Conservation (phyloP, 2,113 vertebrate genomes). For the Mesembrinibis cayennensis region DNA sequence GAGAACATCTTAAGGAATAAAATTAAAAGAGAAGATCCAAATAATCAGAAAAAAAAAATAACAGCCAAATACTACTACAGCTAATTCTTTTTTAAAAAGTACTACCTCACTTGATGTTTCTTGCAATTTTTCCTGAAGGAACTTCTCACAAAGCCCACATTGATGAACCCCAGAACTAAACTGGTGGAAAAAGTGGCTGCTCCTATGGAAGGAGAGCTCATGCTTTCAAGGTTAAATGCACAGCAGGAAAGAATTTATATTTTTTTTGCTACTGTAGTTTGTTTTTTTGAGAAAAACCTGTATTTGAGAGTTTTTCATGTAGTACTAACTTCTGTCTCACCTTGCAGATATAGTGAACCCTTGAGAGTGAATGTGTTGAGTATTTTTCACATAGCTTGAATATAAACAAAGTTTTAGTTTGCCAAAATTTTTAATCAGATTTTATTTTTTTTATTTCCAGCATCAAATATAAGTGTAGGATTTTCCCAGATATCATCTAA, state of each 20-base stretch:
- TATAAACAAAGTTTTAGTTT: not conserved
- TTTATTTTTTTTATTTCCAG: not conserved
- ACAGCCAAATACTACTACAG: not conserved
- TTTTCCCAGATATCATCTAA: not conserved
- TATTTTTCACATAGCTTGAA: not conserved
- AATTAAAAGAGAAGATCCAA: not conserved
- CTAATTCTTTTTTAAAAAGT: not conserved
- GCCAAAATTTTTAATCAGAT: not conserved
- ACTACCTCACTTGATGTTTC: not conserved
- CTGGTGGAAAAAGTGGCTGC: not conserved
- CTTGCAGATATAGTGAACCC: not conserved
- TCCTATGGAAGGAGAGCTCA: not conserved
- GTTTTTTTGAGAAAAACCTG: not conserved
- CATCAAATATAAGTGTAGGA: not conserved
- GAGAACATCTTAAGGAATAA: not conserved
- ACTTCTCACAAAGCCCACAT: not conserved
- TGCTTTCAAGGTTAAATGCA: not conserved
- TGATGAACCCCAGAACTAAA: not conserved
- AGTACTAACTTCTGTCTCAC: not conserved
- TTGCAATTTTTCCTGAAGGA: not conserved
- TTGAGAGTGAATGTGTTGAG: not conserved
- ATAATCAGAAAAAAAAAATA: not conserved
- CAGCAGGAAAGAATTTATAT: not conserved
- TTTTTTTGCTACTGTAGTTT: not conserved
- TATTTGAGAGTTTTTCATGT: not conserved